Percentiles rank a stretch among this genome's conserved stretches.
phyloP scores from a whole-genome alignment of 2,113 vertebrate species.

The Isichthys henryi region DNA sequence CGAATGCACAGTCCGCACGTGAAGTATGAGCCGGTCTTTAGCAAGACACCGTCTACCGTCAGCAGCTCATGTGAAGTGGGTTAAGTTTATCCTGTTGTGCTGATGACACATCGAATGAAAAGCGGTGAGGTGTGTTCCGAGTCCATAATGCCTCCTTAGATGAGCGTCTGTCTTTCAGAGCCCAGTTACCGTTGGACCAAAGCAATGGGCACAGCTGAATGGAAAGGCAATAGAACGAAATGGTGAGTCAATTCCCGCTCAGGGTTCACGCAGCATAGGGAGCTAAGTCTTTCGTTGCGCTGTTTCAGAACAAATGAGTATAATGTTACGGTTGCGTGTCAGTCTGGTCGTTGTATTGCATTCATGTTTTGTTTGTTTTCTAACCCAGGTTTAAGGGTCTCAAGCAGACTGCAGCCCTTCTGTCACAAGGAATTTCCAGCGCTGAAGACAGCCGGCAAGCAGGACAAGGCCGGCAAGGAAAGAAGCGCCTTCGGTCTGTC shows the following conservation, averaged over 20 bases:
- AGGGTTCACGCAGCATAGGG: neutral
- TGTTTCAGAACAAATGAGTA: neutral
- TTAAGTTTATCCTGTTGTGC: neutral
- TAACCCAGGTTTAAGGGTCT: slow-evolving; percentile 91
- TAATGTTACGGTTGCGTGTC: neutral
- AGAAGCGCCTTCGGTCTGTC: slow-evolving; percentile 99
- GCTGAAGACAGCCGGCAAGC: slow-evolving; percentile 98
- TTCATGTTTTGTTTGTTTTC: neutral
- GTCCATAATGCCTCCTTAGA: neutral
- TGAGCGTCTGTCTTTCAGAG: slow-evolving; percentile 59
- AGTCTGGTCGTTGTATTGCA: neutral
- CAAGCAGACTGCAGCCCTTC: slow-evolving; percentile 99
- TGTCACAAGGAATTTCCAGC: slow-evolving; percentile 99
- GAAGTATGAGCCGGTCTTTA: neutral
- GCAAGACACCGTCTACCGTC: neutral
- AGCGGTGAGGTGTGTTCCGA: neutral
- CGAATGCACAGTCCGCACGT: neutral
- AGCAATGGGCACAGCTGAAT: slow-evolving; percentile 99
- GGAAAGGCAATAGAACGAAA: slow-evolving; percentile 94
- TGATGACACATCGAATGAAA: neutral
- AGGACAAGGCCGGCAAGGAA: slow-evolving; percentile 99
- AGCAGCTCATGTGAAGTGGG: neutral
- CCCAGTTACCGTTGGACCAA: slow-evolving; percentile 97
- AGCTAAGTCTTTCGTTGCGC: neutral
- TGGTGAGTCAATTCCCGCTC: slow-evolving; percentile 66